Evolutionary conservation across 2,797 vertebrate genomes (phyloP).

Genomic region (Coendou prehensilis): DNA sequence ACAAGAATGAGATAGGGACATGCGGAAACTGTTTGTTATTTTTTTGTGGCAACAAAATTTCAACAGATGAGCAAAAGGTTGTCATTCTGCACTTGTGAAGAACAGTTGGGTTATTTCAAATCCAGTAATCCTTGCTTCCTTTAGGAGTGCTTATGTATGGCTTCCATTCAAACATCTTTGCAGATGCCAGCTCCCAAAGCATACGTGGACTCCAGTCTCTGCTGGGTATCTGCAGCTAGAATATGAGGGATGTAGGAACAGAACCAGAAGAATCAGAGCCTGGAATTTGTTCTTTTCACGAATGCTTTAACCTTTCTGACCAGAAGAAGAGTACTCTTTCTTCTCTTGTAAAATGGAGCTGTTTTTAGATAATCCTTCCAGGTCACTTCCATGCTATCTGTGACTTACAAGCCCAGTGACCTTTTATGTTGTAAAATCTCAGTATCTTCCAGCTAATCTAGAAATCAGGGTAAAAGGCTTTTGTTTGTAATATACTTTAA

Average conservation of each 20-base stretch:
- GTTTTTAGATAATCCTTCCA: constrained; percentile 33
- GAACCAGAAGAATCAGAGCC: background rate
- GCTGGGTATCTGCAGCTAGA: background rate
- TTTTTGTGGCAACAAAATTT: constrained; percentile 79
- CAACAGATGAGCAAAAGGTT: constrained; percentile 80
- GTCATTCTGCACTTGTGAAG: constrained; percentile 66
- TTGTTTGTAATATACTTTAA: constrained; percentile 50
- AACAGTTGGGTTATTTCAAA: constrained; percentile 79
- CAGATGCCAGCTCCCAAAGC: background rate
- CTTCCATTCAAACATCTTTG: constrained; percentile 19
- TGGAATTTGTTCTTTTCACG: constrained; percentile 15
- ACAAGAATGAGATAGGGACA: constrained; percentile 81
- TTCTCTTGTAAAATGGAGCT: constrained; percentile 50
- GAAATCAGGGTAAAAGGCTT: constrained; percentile 42
- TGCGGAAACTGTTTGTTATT: constrained; percentile 85
- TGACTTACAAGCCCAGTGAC: background rate
- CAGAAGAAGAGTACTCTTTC: background rate
- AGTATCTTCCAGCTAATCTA: constrained; percentile 37
- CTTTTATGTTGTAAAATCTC: constrained; percentile 34
- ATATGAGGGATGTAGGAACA: background rate
- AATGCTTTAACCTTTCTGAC: background rate
- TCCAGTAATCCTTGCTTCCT: constrained; percentile 54
- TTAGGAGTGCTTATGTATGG: background rate
- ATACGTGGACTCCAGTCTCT: background rate
- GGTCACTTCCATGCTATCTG: constrained; percentile 45